phyloP scores from a whole-genome alignment of 2,113 vertebrate genomes.

The Cyanoramphus novaezelandiae region DNA sequence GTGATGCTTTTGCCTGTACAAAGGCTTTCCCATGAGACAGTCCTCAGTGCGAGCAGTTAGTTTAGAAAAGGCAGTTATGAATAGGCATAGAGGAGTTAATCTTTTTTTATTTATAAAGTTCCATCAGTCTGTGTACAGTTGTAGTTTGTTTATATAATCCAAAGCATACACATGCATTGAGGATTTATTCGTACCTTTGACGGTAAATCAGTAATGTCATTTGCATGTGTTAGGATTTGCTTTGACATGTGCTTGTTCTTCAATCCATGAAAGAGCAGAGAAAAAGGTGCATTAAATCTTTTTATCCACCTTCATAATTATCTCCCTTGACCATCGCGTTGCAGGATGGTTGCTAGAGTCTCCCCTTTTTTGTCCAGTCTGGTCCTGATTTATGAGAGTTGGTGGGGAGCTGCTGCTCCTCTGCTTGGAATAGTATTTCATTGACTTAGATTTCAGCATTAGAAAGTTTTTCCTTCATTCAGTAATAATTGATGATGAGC shows the following conservation, averaged over 20 bases:
- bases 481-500: slow-evolving; percentile 8
- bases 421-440: background rate
- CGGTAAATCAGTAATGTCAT: background rate
- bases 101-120: background rate
- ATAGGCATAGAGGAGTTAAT: background rate
- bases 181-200: background rate
- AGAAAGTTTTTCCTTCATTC: background rate
- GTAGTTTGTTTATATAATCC: background rate
- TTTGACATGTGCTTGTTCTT: background rate
- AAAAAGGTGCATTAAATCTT: background rate
- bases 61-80: background rate
- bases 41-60: background rate
- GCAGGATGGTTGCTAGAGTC: background rate
- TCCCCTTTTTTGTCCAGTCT: background rate
- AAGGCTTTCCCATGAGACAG: background rate
- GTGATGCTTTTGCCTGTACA: background rate
- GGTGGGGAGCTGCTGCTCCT: background rate
- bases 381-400: background rate
- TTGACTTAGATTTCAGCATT: background rate
- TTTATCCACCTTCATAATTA: background rate
- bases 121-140: background rate
- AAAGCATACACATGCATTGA: background rate
- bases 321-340: accelerated
- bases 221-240: background rate
- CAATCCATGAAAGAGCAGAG: background rate